These are phyloP conservation scores for Microctenopoma lineatum DNA, from an alignment of 2,797 vertebrate species.

Conservation along the genomic window DNA sequence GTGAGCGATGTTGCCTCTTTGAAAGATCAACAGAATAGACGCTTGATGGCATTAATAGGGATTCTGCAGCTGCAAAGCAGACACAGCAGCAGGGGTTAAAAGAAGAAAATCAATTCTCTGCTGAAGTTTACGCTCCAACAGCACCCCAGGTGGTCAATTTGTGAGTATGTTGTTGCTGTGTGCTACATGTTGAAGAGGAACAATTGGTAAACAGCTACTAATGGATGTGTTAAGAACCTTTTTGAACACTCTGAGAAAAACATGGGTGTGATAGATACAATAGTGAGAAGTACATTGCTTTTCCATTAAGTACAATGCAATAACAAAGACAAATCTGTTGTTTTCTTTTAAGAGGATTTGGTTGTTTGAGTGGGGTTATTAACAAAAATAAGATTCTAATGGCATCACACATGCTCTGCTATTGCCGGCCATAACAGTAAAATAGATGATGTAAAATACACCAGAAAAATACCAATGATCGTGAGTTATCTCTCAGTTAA, in stretches of 20 bases:
- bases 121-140: slow-evolving; percentile 61
- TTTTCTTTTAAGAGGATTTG: slow-evolving; percentile 45
- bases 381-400: slow-evolving; percentile 49
- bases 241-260: slow-evolving; percentile 27
- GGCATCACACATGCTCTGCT: slow-evolving; percentile 44
- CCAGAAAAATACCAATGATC: slow-evolving; percentile 57
- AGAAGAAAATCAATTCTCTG: slow-evolving; percentile 55
- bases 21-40: slow-evolving; percentile 70
- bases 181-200: slow-evolving; percentile 52
- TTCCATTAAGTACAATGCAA: slow-evolving; percentile 25
- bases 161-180: slow-evolving; percentile 41
- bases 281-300: slow-evolving; percentile 19
- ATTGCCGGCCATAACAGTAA: slow-evolving; percentile 31
- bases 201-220: slow-evolving; percentile 50
- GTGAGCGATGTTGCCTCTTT: slow-evolving; percentile 58
- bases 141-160: slow-evolving; percentile 70
- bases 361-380: slow-evolving; percentile 41
- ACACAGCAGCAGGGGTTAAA: slow-evolving; percentile 26
- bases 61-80: slow-evolving; percentile 45
- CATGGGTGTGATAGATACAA: slow-evolving; percentile 16
- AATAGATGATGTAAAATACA: slow-evolving; percentile 57
- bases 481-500: slow-evolving; percentile 63
- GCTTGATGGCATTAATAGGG: slow-evolving; percentile 65
- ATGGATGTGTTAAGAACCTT: slow-evolving; percentile 58
- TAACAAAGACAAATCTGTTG: slow-evolving; percentile 54